These are phyloP conservation scores for Acridotheres tristis DNA, from an alignment of 2,797 vertebrate species.

Conservation along the genomic window DNA sequence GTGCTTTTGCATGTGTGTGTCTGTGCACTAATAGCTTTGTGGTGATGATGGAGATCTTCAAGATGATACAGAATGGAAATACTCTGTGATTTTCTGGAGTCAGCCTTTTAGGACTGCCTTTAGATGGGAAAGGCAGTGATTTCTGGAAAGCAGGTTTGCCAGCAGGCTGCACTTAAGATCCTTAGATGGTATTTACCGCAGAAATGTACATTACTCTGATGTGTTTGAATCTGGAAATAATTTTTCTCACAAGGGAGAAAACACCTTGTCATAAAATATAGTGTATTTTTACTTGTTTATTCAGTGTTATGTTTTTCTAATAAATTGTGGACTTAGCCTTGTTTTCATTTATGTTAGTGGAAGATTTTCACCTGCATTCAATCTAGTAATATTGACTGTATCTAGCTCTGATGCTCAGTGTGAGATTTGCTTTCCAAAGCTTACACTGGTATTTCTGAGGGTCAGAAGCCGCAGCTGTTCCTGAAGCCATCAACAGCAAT, in stretches of 20 bases:
- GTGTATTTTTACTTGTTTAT: constrained; percentile 48
- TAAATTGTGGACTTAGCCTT: constrained; percentile 1
- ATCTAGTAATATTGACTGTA: neutral
- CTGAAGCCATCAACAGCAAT: neutral
- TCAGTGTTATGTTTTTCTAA: constrained; percentile 28
- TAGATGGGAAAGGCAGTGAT: constrained; percentile 8
- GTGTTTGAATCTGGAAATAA: constrained; percentile 47
- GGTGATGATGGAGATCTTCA: constrained; percentile 57
- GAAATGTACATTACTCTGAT: neutral
- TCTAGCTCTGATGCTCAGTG: neutral
- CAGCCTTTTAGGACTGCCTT: constrained; percentile 20
- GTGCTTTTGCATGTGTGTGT: constrained; percentile 25
- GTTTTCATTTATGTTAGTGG: constrained; percentile 17
- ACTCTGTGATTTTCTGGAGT: constrained; percentile 49
- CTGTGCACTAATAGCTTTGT: constrained; percentile 18
- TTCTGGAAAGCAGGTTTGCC: constrained; percentile 51
- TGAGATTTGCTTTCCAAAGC: neutral
- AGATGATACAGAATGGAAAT: constrained; percentile 56
- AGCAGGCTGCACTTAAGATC: constrained; percentile 33
- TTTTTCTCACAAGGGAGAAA: constrained; percentile 32
- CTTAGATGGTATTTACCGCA: constrained; percentile 35
- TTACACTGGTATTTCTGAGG: neutral
- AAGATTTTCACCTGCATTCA: constrained; percentile 5
- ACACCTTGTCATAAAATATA: constrained; percentile 39
- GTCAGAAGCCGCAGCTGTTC: neutral